Conservation (phyloP, 2,888 invertebrate species). For the Drepanosiphum platanoidis region DNA sequence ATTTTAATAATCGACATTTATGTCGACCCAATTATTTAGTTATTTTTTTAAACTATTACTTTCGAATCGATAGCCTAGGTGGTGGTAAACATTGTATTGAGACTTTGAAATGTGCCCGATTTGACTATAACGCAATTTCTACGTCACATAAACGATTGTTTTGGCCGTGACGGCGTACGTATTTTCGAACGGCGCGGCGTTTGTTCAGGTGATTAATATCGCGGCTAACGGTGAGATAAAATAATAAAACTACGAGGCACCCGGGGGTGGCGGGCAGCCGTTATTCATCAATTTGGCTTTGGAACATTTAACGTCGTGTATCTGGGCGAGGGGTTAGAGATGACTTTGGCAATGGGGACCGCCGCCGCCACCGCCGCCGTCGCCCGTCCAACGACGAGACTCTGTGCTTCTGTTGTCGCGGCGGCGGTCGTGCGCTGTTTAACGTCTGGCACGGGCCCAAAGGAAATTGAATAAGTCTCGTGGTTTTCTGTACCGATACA, state of each 20-base stretch:
- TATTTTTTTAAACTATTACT: too few relatives aligned
- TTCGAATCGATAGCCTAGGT: too few relatives aligned
- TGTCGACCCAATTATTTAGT: too few relatives aligned
- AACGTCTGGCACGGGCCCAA: slow-evolving; percentile 48
- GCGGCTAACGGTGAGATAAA: background rate
- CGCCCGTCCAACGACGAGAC: too few relatives aligned
- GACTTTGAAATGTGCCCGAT: too few relatives aligned
- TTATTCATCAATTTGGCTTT: slow-evolving; percentile 60
- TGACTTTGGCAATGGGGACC: slow-evolving; percentile 38
- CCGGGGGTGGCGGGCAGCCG: background rate
- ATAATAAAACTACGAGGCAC: background rate
- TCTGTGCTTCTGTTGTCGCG: slow-evolving; percentile 6
- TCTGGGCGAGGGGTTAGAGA: background rate
- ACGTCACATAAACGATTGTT: background rate
- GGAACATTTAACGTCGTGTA: slow-evolving; percentile 48
- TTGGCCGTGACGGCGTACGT: background rate
- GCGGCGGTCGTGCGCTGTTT: slow-evolving; percentile 10
- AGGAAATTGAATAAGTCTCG: slow-evolving; percentile 58
- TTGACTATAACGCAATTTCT: too few relatives aligned
- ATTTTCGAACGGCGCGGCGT: background rate
- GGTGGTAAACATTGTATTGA: too few relatives aligned
- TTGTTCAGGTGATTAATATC: slow-evolving; percentile 17
- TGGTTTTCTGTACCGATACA: slow-evolving; percentile 47
- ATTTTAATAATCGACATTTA: too few relatives aligned
- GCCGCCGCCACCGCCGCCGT: background rate